These are phyloP conservation scores for Protodeltote pygarga DNA, from an alignment of 2,888 invertebrate species.

Conservation along the genomic window DNA sequence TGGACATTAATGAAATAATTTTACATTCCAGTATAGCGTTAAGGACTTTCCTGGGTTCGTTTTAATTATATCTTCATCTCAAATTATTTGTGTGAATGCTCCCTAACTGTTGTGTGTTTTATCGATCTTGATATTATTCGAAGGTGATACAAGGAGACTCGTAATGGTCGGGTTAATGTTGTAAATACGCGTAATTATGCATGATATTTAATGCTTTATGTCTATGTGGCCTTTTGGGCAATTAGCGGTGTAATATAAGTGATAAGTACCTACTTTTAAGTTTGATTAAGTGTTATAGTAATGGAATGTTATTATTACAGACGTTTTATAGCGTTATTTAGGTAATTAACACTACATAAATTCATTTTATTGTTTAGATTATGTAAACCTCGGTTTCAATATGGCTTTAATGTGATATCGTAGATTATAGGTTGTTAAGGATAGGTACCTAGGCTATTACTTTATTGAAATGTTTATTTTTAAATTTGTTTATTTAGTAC, in stretches of 20 bases:
- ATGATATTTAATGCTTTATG: conserved; percentile 38
- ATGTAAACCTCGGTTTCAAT: conserved; percentile 10
- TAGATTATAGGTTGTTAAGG: too few relatives aligned
- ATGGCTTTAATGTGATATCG: neutral
- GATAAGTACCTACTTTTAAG: conserved; percentile 40
- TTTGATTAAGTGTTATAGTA: conserved; percentile 41
- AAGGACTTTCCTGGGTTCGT: neutral
- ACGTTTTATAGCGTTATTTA: conserved; percentile 27
- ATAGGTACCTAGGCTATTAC: too few relatives aligned
- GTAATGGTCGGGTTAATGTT: conserved; percentile 25
- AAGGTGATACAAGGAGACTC: conserved; percentile 29
- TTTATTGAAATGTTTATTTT: too few relatives aligned
- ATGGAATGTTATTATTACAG: conserved; percentile 32
- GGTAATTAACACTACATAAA: conserved; percentile 35
- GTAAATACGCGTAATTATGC: conserved; percentile 26
- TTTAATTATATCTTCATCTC: neutral
- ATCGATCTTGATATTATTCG: conserved; percentile 26
- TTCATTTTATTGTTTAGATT: conserved; percentile 35
- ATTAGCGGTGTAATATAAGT: conserved; percentile 42
- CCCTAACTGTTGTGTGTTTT: conserved; percentile 4
- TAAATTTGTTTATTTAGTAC: too few relatives aligned
- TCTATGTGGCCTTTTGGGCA: conserved; percentile 30
- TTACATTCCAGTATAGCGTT: neutral
- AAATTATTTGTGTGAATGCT: neutral
- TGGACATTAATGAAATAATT: neutral